These are phyloP conservation scores for Drosophila nr. perissopoda DNA, from an alignment of 2,888 invertebrate genomes.

Conservation along the genomic window DNA sequence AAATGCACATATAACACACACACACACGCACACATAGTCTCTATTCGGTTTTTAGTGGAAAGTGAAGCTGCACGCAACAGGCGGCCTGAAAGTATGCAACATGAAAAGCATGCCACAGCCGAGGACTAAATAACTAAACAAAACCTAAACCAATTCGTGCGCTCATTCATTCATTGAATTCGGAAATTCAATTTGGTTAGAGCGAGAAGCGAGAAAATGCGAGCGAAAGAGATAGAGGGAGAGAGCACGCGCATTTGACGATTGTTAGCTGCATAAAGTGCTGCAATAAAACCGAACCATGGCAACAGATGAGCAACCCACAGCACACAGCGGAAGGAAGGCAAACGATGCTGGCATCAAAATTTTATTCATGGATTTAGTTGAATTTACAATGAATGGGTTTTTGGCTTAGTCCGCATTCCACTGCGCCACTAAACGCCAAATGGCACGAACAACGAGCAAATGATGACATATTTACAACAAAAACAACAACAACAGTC, in stretches of 20 bases:
- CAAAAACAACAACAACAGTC: slow-evolving; percentile 35
- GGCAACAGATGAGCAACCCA: slow-evolving; percentile 55
- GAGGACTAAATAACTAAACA: slow-evolving; percentile 71
- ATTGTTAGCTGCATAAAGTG: slow-evolving; percentile 70
- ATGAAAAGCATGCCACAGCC: slow-evolving; percentile 15
- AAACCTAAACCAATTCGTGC: slow-evolving; percentile 80
- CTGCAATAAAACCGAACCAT: slow-evolving; percentile 70
- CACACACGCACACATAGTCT: slow-evolving; percentile 18
- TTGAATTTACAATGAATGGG: slow-evolving; percentile 79
- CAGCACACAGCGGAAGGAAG: slow-evolving; percentile 5
- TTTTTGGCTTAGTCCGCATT: slow-evolving; percentile 60
- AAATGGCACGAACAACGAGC: slow-evolving; percentile 70
- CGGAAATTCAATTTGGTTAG: slow-evolving; percentile 82
- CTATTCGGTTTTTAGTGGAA: slow-evolving; percentile 19
- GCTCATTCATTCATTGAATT: slow-evolving; percentile 82
- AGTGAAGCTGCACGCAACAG: slow-evolving; percentile 73
- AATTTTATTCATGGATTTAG: slow-evolving; percentile 79
- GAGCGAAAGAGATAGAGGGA: slow-evolving; percentile 4
- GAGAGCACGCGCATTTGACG: slow-evolving; percentile 33
- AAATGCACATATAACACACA: slow-evolving; percentile 8
- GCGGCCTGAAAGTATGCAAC: slow-evolving; percentile 77
- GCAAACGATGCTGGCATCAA: slow-evolving; percentile 52
- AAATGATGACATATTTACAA: slow-evolving; percentile 71
- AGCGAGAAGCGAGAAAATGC: slow-evolving; percentile 24
- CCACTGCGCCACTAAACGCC: slow-evolving; percentile 51